phyloP scores from a whole-genome alignment of 2,888 invertebrate genomes.

The Zootermopsis nevadensis region DNA sequence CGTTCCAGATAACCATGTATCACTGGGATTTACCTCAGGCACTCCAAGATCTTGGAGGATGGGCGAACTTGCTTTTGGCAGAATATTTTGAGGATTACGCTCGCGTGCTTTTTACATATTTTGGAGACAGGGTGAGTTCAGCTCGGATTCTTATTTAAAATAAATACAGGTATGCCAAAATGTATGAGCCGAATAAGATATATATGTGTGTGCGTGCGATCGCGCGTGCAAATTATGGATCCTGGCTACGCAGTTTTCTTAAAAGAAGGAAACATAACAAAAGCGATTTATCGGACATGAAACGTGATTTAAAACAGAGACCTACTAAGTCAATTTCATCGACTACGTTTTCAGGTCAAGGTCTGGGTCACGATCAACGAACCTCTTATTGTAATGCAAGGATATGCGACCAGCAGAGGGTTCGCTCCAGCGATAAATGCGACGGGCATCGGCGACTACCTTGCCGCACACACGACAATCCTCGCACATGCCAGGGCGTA shows the following conservation, averaged over 20 bases:
- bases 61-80: constrained; percentile 74
- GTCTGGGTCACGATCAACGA: constrained; percentile 72
- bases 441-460: constrained; percentile 62
- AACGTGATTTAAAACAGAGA: no score
- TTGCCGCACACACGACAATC: constrained; percentile 66
- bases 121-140: constrained; percentile 61
- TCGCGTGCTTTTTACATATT: constrained; percentile 65
- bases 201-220: no score
- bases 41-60: constrained; percentile 68
- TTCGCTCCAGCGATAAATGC: constrained; percentile 53
- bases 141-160: no score
- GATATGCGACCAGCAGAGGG: constrained; percentile 49
- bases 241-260: no score
- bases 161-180: no score
- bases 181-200: no score
- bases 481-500: constrained; percentile 60
- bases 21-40: constrained; percentile 66
- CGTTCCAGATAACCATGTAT: constrained; percentile 55
- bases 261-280: no score
- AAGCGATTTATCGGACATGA: no score
- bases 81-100: constrained; percentile 75
- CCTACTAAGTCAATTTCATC: no score
- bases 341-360: constrained; percentile 62
- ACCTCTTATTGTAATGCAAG: constrained; percentile 63
- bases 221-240: no score